These are phyloP conservation scores for Delphinus delphis DNA, from an alignment of 2,113 vertebrate genomes.

Conservation along the genomic window DNA sequence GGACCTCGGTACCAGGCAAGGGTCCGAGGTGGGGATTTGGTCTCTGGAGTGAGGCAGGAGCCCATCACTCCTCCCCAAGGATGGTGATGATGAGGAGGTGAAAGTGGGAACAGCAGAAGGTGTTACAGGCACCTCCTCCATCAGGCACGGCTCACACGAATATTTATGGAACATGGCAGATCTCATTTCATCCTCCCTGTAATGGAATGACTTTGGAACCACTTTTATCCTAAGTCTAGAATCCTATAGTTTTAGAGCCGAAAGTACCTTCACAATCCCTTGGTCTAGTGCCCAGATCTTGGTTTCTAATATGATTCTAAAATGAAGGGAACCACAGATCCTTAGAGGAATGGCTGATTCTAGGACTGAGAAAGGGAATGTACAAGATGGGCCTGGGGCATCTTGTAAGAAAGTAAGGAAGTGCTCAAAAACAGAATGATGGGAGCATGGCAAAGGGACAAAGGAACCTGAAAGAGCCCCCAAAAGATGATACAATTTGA, in stretches of 20 bases:
- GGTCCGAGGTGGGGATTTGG: not conserved
- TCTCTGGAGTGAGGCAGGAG: not conserved
- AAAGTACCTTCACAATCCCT: not conserved
- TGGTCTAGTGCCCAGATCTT: not conserved
- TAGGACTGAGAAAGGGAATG: not conserved
- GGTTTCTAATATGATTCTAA: not conserved
- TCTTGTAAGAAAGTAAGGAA: not conserved
- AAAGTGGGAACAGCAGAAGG: rapidly evolving
- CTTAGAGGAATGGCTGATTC: not conserved
- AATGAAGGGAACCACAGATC: not conserved
- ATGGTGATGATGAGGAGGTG: not conserved
- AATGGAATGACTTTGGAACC: not conserved
- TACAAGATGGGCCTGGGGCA: not conserved
- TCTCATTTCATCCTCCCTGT: not conserved
- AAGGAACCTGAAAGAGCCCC: rapidly evolving
- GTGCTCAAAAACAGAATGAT: not conserved
- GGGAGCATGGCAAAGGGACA: not conserved
- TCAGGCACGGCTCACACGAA: not conserved
- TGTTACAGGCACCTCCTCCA: not conserved
- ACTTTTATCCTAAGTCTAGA: not conserved
- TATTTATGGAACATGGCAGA: not conserved
- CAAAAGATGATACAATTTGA: not conserved
- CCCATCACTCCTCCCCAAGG: rapidly evolving
- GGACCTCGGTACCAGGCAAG: not conserved
- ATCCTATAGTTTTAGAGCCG: not conserved